Base-by-base conservation (phyloP, 2,797 vertebrate genomes). In the Girardinus metallicus region DNA sequence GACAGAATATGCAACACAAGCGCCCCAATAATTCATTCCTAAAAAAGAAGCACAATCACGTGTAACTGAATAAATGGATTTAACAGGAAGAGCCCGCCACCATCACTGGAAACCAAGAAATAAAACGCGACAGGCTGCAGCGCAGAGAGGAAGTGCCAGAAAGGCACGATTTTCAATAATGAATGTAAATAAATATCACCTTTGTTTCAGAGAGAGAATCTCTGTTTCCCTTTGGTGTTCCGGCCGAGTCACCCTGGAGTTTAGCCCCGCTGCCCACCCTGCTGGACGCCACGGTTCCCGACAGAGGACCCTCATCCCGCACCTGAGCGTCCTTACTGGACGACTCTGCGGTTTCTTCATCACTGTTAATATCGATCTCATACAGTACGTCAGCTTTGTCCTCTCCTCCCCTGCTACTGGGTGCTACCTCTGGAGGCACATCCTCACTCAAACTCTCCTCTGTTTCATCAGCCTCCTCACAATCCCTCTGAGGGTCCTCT, bases 151-250 rank as follows among this genome's bases (percentile, higher is more conserved):
- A 87, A 85, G 47, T 70, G 79, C 83, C 43, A 83, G 79, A 46
- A 0, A 29, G 68, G 85, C 62, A 43, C 66, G 70, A 60, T 75
- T 62, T 64, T 68, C 55, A 83, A 78, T 86, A 70, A 73, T 34
- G 75, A 89, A 79, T 75, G 47, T 76, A 84, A 91, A 57, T 57
- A 29, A 91, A 57, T 57, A 29, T 96, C 95, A 96, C 95, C 95
- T 95, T 88, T 82, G 75, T 74, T 83, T 87, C 89, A 82, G 86
- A 47, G 82, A 1, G 72, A 82, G 85, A 85, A 74, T 92, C 90
- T 90, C 89, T 88, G 46, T 85, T 85, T 84, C 90, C 90, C 82
- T 90, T 85, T 83, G 90, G 88, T 11, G 86, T 44, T 83, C 92
- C 86, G 79, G 88, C 60, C 4, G 57, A 77, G 49, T 93, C 88